Evolutionary conservation across 2,888 invertebrate genomes (phyloP).

Genomic region (Caenorhabditis macrosperma): DNA sequence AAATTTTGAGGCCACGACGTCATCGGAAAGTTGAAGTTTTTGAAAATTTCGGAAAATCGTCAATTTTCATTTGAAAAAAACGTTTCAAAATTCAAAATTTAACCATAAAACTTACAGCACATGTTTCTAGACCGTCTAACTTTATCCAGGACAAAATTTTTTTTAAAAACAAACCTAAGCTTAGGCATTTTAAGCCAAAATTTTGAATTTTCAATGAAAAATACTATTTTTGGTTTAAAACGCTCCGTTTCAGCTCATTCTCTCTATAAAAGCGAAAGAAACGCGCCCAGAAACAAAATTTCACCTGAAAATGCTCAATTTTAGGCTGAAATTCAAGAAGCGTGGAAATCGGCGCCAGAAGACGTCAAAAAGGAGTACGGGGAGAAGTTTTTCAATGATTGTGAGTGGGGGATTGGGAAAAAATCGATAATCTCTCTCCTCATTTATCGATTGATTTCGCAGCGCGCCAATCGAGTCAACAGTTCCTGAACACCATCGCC

Average conservation of each 20-base stretch:
- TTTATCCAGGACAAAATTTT: too few relatives aligned
- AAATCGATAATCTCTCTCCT: neutral
- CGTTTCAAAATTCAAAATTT: neutral
- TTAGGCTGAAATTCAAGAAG: slow-evolving; percentile 51
- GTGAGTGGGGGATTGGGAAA: slow-evolving; percentile 11
- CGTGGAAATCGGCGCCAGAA: slow-evolving; percentile 55
- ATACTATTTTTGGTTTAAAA: too few relatives aligned
- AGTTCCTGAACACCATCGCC: slow-evolving; percentile 57
- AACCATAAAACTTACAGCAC: too few relatives aligned
- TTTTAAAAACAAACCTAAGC: too few relatives aligned
- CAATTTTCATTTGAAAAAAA: too few relatives aligned
- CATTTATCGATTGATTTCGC: slow-evolving; percentile 12
- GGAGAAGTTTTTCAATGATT: slow-evolving; percentile 53
- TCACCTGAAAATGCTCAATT: neutral
- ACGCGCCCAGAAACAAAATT: neutral
- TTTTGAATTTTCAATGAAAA: too few relatives aligned
- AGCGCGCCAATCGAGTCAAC: slow-evolving; percentile 47
- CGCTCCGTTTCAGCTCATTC: too few relatives aligned
- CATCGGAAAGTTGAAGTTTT: too few relatives aligned
- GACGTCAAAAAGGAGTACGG: slow-evolving; percentile 63
- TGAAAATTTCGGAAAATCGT: neutral
- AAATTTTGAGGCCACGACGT: too few relatives aligned
- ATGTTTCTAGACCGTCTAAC: too few relatives aligned
- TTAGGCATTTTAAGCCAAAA: too few relatives aligned
- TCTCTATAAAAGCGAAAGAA: neutral